Evolutionary conservation across 2,888 invertebrate genomes (phyloP).

Genomic region (Macrophya alboannulata): DNA sequence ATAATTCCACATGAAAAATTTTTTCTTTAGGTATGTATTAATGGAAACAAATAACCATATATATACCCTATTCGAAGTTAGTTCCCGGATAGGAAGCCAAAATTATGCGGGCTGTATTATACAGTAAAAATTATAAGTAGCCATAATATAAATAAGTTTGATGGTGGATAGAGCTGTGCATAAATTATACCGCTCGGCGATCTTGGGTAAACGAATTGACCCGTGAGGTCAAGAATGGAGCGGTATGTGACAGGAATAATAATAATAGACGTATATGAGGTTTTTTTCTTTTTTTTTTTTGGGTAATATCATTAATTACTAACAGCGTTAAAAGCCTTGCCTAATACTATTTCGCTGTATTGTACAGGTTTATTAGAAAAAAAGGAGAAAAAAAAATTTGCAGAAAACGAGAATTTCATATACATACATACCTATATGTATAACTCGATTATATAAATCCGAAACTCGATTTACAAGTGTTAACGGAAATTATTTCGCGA

Average conservation of each 20-base stretch:
- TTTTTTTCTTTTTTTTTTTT: not conserved
- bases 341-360: constrained; percentile 20
- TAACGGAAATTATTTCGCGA: too few relatives aligned
- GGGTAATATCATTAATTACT: constrained; percentile 65
- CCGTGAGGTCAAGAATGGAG: constrained; percentile 65
- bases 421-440: too few relatives aligned
- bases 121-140: not conserved
- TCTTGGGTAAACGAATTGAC: constrained; percentile 63
- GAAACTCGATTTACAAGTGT: too few relatives aligned
- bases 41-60: too few relatives aligned
- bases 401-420: not conserved
- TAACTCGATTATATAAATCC: not conserved
- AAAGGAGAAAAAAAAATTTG: too few relatives aligned
- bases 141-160: not conserved
- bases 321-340: constrained; percentile 58
- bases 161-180: constrained; percentile 26
- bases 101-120: not conserved
- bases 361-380: constrained; percentile 10
- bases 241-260: constrained; percentile 67
- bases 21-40: too few relatives aligned
- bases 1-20: not conserved
- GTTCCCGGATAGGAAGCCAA: not conserved
- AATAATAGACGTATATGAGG: constrained; percentile 61
- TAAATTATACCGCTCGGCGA: constrained; percentile 56
- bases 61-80: too few relatives aligned